Percentiles rank a stretch among this genome's conserved stretches.
Conservation (phyloP, 2,113 vertebrate genomes). For the Pantherophis guttatus region DNA sequence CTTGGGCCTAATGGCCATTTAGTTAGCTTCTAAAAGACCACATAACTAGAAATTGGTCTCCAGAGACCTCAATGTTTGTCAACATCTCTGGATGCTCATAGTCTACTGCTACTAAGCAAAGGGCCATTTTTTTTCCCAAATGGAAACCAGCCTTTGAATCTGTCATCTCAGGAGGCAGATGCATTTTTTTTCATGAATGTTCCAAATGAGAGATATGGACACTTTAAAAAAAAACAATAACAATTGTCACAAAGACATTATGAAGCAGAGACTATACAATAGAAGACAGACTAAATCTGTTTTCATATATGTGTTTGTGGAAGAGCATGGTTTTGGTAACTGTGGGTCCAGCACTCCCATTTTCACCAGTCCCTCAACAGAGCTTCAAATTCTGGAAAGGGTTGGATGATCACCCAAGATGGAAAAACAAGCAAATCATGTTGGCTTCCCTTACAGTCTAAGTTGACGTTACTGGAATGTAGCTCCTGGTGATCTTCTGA, state of each 20-base stretch:
- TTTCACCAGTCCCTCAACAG: neutral
- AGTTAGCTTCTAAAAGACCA: slow-evolving; percentile 32
- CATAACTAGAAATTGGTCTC: slow-evolving; percentile 13
- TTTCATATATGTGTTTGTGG: neutral
- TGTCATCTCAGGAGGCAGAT: neutral
- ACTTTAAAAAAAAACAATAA: slow-evolving; percentile 8
- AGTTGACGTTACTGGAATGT: neutral
- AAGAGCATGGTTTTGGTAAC: neutral
- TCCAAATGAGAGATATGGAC: neutral
- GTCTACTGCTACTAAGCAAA: slow-evolving; percentile 1
- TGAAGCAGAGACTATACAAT: neutral
- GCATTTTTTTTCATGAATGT: slow-evolving; percentile 8
- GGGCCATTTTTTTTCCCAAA: neutral
- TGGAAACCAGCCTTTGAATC: slow-evolving; percentile 12
- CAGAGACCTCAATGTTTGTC: neutral
- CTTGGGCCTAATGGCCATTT: slow-evolving; percentile 21
- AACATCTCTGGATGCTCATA: neutral
- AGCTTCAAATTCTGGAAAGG: neutral
- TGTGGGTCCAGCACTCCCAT: neutral
- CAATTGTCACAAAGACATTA: neutral
- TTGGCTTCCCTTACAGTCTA: neutral
- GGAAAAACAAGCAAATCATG: neutral
- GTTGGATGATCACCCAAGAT: neutral
- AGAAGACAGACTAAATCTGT: neutral
- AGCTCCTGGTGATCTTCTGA: neutral